Evolutionary conservation across 1,140 invertebrate genomes (phyloP).

Genomic region (Zaprionus ornatus): DNA sequence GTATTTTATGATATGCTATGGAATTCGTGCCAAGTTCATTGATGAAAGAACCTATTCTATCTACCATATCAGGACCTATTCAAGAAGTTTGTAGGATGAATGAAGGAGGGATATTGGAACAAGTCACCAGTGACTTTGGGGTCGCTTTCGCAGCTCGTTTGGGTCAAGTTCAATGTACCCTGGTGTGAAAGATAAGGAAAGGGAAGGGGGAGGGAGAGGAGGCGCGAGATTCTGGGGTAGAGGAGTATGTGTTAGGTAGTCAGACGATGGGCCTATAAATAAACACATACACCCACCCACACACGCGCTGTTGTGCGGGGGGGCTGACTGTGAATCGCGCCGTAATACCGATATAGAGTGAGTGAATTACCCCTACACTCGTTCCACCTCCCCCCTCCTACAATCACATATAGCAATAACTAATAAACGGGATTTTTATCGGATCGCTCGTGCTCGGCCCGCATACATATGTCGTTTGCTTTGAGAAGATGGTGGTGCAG

Average conservation of each 20-base stretch:
- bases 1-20: no score
- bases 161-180: neutral
- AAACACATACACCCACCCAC: conserved; percentile 9
- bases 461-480: neutral
- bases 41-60: no score
- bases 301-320: conserved; percentile 6
- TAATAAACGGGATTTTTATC: conserved; percentile 1
- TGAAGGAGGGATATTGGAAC: no score
- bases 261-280: conserved; percentile 13
- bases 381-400: neutral
- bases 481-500: neutral
- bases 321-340: conserved; percentile 13
- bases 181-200: neutral
- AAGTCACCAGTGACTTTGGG: no score
- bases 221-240: neutral
- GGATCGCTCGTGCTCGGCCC: neutral
- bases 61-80: no score
- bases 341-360: conserved; percentile 13
- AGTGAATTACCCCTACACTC: no score
- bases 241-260: neutral
- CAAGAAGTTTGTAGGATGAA: no score
- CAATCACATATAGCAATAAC: conserved; percentile 5
- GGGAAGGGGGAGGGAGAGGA: neutral
- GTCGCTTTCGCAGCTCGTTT: no score
- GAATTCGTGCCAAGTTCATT: no score